These are phyloP conservation scores for Apolygus lucorum DNA, from an alignment of 1,140 invertebrate species.

Conservation along the genomic window DNA sequence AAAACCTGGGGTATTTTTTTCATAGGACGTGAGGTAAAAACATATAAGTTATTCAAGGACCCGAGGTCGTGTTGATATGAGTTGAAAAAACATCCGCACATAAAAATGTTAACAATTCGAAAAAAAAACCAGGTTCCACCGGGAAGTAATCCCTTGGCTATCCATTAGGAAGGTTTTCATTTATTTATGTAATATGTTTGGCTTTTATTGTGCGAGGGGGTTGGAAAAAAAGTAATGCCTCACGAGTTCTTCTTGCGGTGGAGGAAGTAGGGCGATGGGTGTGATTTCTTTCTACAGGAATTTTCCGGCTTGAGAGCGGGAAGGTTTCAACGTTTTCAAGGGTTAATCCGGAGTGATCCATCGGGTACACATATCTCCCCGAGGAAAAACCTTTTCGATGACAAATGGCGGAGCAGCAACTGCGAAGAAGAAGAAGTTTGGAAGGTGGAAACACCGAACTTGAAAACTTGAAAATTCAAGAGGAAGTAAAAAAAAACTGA, in stretches of 20 bases:
- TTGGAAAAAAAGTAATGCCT: not conserved
- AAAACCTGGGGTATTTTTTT: not conserved
- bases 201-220: not conserved
- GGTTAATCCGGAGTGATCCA: not conserved
- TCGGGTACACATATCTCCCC: not conserved
- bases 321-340: not conserved
- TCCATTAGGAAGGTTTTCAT: constrained; percentile 13
- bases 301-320: not conserved
- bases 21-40: not conserved
- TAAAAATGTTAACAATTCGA: constrained; percentile 8
- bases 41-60: not conserved
- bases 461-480: too few species aligned
- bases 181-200: constrained; percentile 14
- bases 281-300: not conserved
- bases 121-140: not conserved
- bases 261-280: too few species aligned
- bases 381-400: too few species aligned
- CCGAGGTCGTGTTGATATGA: constrained; percentile 1
- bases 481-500: too few species aligned
- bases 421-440: too few species aligned
- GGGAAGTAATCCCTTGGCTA: constrained; percentile 11
- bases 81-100: not conserved
- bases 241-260: not conserved
- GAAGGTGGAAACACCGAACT: too few species aligned
- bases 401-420: too few species aligned